Percentiles rank a stretch among this genome's conserved stretches.
Evolutionary conservation across 2,888 invertebrate species (phyloP).

Genomic region (Osmoderma eremita): DNA sequence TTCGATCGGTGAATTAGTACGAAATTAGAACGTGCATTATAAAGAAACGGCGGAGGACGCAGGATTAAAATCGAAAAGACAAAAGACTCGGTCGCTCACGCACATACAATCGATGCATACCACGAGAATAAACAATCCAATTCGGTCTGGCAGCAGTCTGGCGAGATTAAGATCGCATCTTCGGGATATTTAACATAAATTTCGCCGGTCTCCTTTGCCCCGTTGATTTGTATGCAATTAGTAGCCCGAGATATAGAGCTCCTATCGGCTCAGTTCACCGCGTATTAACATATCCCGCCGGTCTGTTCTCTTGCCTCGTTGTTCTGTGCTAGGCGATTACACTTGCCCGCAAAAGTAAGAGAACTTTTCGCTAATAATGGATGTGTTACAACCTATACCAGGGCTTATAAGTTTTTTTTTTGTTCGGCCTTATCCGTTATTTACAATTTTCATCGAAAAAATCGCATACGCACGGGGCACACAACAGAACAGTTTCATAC

Average conservation of each 20-base stretch:
- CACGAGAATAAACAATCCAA: slow-evolving; percentile 41
- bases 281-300: slow-evolving; percentile 59
- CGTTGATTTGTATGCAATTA: slow-evolving; percentile 58
- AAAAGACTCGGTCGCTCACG: slow-evolving; percentile 20
- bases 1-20: slow-evolving; percentile 34
- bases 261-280: slow-evolving; percentile 50
- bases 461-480: no score
- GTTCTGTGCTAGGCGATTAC: not conserved
- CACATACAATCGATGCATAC: slow-evolving; percentile 7
- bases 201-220: slow-evolving; percentile 56
- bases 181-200: slow-evolving; percentile 55
- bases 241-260: slow-evolving; percentile 57
- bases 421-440: no score
- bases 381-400: no score
- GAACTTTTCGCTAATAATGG: no score
- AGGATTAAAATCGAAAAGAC: slow-evolving; percentile 4
- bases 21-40: slow-evolving; percentile 29
- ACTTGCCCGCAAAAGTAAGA: slow-evolving; percentile 5
- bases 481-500: no score
- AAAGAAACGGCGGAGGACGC: slow-evolving; percentile 5
- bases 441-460: no score
- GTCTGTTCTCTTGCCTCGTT: not conserved
- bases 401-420: no score
- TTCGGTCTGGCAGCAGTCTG: slow-evolving; percentile 47
- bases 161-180: slow-evolving; percentile 56